Base-by-base conservation (phyloP, 2,888 invertebrate genomes). In the Pterostichus niger region DNA sequence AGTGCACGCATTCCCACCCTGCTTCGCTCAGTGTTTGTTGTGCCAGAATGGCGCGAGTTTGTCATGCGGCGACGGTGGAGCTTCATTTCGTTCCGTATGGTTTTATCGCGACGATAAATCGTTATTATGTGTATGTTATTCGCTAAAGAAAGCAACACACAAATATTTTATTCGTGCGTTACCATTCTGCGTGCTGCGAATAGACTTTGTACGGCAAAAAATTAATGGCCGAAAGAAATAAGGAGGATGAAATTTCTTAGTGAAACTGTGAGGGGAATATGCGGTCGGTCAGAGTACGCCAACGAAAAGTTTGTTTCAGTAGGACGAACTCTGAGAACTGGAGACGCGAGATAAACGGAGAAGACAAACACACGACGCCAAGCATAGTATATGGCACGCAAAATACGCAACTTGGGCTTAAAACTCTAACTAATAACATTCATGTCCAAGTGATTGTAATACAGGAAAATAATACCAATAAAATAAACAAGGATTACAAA, bases 101-200 rank as follows among this genome's bases (percentile, higher is more conserved):
- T 80, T 80, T 80, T 68, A 80, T 80, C 68, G 33, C 31, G 40
- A 52, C 68, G 33, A 80, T 80, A 68, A 80, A 80, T 80, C 52
- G 61, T 80, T 80, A 80, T 80, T 68, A 80, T 68, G 80, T 80
- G 52, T 61, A 13, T 80, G 80, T 80, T 80, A 80, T 80, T 64
- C 68, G 64, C 68, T 49, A 61, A 78, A 78, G 68, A 80, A 64
- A 80, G 24, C 80, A 49, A 68, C 80, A 80, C 61, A 61, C 17
- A 80, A 40, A 49, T 80, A 80, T 59, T 61, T 59, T 79, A 61
- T 79, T 49, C 33, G 54, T 54, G 35, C 15, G 76, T 76, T 76
- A 54, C 76, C 40, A 64, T 71, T 71, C 46, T 17, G 11, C 44
- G 71, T 71, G 71, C 44, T 40, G 31, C 44, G 40, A 13, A 40